Evolutionary conservation across 2,113 vertebrate genomes (phyloP), one percentile per base, ranked within the genome.

Genomic region (Lophotis ruficrista): DNA sequence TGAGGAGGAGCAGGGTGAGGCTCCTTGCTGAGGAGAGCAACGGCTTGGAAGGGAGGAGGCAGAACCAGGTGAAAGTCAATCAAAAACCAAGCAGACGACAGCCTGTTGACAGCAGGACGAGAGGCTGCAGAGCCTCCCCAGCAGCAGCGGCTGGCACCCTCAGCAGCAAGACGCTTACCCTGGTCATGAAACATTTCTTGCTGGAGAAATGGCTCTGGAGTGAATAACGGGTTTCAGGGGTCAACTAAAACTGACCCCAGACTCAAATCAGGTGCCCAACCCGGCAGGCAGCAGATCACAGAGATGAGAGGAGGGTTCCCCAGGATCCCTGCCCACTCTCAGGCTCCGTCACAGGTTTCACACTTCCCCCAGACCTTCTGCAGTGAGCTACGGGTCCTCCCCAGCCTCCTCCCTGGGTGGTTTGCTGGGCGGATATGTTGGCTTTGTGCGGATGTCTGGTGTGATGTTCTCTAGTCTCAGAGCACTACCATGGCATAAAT

Each of bases 261-360:
- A 23, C 73, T 25, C 73, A 37, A 12, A 73, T 9, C 0, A 1
- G 31, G 79, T 48, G 53, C 38, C 45, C 19, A 56, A 20, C 23
- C 38, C 3, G 4, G 53, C 57, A 83, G 61, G 35, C 30, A 41
- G 66, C 1, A 3, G n/a, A 18, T 68, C 58, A 31, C 2, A 10
- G 0, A 25, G 57, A 4, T 11, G 57, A 50, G 43, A 43, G 31
- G 57, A 66, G 10, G 38, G 12, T 9, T 86, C 80, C 21, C 22
- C 0, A 3, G 38, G 57, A 38, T 65, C 64, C 24, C 19, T 38
- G 43, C 31, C 43, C 0, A 1, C 50, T 82, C 57, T 20, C 23
- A 28, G n/a, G 43, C 16, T 31, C 43, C 5, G 0, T 30, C 17
- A 11, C 6, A 33, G 38, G 37, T 78, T 35, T 71, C 37, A 38